Percentiles rank a stretch among this genome's conserved stretches.
Evolutionary conservation across 2,113 vertebrate species (phyloP).

Genomic region (Phaetusa simplex): DNA sequence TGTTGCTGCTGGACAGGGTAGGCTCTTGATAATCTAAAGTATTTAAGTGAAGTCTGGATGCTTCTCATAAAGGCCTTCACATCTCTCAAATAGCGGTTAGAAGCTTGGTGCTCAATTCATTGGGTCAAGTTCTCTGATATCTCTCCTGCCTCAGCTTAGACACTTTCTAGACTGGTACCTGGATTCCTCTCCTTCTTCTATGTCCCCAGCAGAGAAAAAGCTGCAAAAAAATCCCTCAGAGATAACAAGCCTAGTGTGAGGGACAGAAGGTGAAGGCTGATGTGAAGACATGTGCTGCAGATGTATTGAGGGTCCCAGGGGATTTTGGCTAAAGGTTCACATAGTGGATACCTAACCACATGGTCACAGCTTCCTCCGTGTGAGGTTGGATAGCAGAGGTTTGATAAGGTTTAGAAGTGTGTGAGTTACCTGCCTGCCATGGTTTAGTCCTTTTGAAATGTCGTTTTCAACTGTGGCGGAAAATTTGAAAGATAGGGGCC

Average conservation of each 20-base stretch:
- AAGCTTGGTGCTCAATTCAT: not conserved
- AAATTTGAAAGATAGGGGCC: not conserved
- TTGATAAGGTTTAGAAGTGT: not conserved
- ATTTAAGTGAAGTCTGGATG: not conserved
- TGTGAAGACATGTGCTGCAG: not conserved
- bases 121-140: not conserved
- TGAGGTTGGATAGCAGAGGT: not conserved
- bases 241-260: not conserved
- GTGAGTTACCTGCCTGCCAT: not conserved
- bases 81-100: not conserved
- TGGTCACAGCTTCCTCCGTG: not conserved
- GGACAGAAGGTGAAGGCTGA: not conserved
- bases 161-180: not conserved
- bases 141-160: not conserved
- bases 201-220: not conserved
- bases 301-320: no score
- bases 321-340: not conserved
- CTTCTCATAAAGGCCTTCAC: not conserved
- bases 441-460: not conserved
- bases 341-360: not conserved
- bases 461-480: not conserved
- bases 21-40: not conserved
- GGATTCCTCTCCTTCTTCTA: not conserved
- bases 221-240: not conserved
- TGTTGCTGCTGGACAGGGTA: not conserved